These are phyloP conservation scores for Cyclura pinguis DNA, from an alignment of 2,797 vertebrate species.

Conservation along the genomic window DNA sequence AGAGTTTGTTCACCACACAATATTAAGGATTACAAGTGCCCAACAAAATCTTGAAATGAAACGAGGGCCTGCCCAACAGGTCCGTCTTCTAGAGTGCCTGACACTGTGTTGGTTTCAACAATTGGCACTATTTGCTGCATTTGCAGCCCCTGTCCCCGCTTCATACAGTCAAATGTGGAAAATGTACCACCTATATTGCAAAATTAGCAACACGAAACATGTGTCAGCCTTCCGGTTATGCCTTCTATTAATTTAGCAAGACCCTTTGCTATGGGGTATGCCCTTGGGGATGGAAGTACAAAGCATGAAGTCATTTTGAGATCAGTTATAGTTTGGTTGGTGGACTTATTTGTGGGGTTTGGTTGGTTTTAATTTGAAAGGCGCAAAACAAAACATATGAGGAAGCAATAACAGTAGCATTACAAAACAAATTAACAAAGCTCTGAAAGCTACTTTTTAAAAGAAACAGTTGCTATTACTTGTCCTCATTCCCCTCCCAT, in stretches of 20 bases:
- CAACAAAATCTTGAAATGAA: not conserved
- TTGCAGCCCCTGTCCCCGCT: not conserved
- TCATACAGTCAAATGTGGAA: not conserved
- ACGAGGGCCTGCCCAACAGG: not conserved
- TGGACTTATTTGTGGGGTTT: too few species aligned
- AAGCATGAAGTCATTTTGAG: not conserved
- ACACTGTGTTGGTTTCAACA: not conserved
- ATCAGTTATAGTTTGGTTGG: not conserved
- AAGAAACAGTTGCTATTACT: not conserved
- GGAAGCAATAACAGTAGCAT: not conserved
- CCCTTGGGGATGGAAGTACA: not conserved
- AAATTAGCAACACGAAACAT: not conserved
- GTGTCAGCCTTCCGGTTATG: not conserved
- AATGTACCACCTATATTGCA: not conserved
- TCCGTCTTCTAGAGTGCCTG: not conserved
- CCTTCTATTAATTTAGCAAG: not conserved
- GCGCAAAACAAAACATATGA: not conserved
- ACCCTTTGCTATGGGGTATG: not conserved
- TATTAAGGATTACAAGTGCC: not conserved
- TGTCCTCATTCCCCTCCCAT: not conserved
- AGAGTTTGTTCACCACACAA: not conserved
- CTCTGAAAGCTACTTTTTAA: not conserved
- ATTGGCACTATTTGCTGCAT: not conserved
- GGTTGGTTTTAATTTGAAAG: not conserved
- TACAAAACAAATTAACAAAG: not conserved